Evolutionary conservation across 1,140 invertebrate genomes (phyloP).

Genomic region (Colletes latitarsis): DNA sequence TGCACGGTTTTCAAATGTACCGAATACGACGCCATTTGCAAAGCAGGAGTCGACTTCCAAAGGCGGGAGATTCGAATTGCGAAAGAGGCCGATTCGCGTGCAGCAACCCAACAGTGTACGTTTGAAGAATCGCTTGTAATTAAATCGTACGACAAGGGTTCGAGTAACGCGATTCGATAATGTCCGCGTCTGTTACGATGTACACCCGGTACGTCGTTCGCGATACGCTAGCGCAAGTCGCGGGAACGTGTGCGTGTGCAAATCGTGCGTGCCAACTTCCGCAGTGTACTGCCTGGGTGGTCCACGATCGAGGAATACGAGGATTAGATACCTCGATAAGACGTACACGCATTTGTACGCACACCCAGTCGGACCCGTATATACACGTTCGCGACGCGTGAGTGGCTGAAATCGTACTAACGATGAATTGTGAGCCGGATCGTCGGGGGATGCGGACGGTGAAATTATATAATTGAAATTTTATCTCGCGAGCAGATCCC

Average conservation of each 20-base stretch:
- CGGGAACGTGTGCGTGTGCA: conserved; percentile 46
- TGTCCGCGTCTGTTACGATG: no score
- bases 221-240: conserved; percentile 23
- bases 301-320: conserved; percentile 61
- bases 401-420: conserved; percentile 32
- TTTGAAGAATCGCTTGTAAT: no score
- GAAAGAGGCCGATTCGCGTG: no score
- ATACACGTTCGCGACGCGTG: background rate
- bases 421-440: conserved; percentile 41
- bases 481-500: conserved; percentile 25
- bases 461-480: conserved; percentile 47
- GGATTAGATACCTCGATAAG: conserved; percentile 61
- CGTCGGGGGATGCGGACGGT: background rate
- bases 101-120: no score
- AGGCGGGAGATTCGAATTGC: no score
- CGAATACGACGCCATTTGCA: no score
- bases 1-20: no score
- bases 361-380: conserved; percentile 19
- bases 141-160: no score
- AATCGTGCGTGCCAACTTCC: conserved; percentile 65
- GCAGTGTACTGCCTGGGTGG: conserved; percentile 61
- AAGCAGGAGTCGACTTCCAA: no score
- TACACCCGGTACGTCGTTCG: conserved; percentile 49
- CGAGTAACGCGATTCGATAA: no score
- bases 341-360: conserved; percentile 50